A percentile compares a stretch with the other conserved stretches of the same genome.
phyloP scores from a whole-genome alignment of 2,888 invertebrate species.

The Torymus aiolomorphi region DNA sequence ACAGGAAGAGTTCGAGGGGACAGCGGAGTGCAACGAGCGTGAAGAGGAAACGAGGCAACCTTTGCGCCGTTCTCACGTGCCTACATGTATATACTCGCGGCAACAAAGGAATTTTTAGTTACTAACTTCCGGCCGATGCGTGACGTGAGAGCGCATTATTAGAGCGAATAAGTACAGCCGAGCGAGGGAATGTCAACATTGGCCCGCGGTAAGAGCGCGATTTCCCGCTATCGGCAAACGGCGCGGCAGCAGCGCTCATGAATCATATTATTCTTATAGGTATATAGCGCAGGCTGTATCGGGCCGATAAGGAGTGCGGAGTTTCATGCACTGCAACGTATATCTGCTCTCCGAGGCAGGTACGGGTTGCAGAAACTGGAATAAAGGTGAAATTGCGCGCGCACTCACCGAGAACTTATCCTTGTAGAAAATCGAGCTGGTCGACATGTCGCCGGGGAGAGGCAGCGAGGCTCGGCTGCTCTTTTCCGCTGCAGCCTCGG shows the following conservation, averaged over 20 bases:
- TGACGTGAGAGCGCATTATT: background rate
- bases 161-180: background rate
- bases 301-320: too few relatives aligned
- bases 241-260: too few relatives aligned
- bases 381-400: constrained; percentile 33
- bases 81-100: background rate
- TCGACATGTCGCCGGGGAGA: constrained; percentile 67
- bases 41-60: too few relatives aligned
- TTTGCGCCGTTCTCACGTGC: background rate
- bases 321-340: too few relatives aligned
- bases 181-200: constrained; percentile 7
- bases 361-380: constrained; percentile 11
- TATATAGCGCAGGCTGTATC: too few relatives aligned
- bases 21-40: too few relatives aligned
- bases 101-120: background rate
- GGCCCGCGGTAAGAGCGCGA: too few relatives aligned
- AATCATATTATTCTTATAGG: too few relatives aligned
- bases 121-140: constrained; percentile 1
- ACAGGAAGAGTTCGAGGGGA: too few relatives aligned
- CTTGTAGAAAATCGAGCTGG: constrained; percentile 73
- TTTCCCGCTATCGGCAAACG: too few relatives aligned
- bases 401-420: constrained; percentile 73
- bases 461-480: too few relatives aligned
- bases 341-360: too few relatives aligned
- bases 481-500: constrained; percentile 20